Base-by-base conservation (phyloP, 1,140 invertebrate genomes). In the Drosophila nigromelanica region DNA sequence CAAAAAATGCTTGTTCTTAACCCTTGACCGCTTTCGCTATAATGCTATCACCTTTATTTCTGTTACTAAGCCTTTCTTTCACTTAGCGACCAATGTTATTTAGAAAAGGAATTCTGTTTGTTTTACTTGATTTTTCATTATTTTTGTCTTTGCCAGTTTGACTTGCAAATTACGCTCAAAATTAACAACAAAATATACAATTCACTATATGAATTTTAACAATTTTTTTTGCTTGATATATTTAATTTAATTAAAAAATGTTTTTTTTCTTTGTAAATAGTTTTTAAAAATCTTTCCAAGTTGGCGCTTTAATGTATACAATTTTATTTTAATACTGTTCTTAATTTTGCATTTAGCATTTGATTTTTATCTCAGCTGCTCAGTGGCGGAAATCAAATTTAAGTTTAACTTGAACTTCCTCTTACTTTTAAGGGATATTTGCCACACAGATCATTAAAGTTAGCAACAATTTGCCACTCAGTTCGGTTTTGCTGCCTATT, bases 381-480 rank as follows among this genome's bases (percentile, higher is more conserved):
- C 15, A 18, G 35, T 58, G 45, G 15, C 59, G 68, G 51, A 71
- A 60, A 54, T 67, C 54, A 54, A 66, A 39, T 18, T 39, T 59
- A 47, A 75, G 56, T 76, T 78, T 63, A 68, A 62, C 59, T 56
- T 56, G 47, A 33, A 56, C 73, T 76, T 71, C 59, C 30, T 58
- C 45, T 63, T 58, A 50, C 33, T 48, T 50, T 40, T 8, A 54
- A 67, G 27, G 10, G 10, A 14, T 11, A 21, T 45, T 45, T 33
- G 27, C 42, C 15, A 33, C 37, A 37, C 62, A 52, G 33, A 63
- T 66, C 56, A 56, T 60, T 68, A 79, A 63, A 83, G 59, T 75
- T 75, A 87, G 80, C 82, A 87, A 87, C 82, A 89, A 87, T 87
- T 87, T 62, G 73, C 83, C 75, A 87, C 82, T 87, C 78, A 43